These are phyloP conservation scores for Camptogramma bilineatum DNA, from an alignment of 2,888 invertebrate genomes.

Conservation along the genomic window DNA sequence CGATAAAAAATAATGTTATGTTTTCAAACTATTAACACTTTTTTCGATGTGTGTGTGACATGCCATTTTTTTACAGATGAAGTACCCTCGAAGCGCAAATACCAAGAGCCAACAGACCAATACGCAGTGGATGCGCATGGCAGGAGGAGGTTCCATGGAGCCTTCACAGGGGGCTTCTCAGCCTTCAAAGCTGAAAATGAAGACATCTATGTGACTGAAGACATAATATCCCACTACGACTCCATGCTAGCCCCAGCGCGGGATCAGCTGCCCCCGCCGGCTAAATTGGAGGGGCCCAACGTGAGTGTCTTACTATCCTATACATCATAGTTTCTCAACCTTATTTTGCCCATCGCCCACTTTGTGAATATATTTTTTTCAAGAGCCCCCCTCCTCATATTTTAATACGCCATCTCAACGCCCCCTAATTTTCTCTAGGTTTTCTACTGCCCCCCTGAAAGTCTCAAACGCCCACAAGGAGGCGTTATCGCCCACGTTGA, in stretches of 20 bases:
- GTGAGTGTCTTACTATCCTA: conserved; percentile 21
- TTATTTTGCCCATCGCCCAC: no score
- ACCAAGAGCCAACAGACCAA: conserved; percentile 91
- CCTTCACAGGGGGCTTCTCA: conserved; percentile 99
- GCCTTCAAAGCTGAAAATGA: conserved; percentile 98
- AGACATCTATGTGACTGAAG: conserved; percentile 96
- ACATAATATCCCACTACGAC: conserved; percentile 97
- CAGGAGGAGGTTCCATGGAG: conserved; percentile 97
- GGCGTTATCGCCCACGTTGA: no score
- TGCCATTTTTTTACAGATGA: conserved; percentile 86
- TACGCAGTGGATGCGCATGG: conserved; percentile 96
- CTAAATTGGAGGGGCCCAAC: conserved; percentile 51
- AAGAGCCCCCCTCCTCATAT: no score
- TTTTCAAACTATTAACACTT: no score
- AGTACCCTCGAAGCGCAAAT: conserved; percentile 91
- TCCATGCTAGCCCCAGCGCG: conserved; percentile 86
- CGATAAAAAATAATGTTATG: no score
- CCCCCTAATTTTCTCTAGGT: no score
- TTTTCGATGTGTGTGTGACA: no score
- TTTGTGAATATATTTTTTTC: no score
- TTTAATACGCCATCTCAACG: no score
- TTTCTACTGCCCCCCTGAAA: no score
- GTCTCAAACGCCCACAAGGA: no score
- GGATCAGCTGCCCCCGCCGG: conserved; percentile 44
- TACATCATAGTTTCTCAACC: no score